Base-by-base conservation (phyloP, 2,797 vertebrate genomes). In the Agapornis canus region DNA sequence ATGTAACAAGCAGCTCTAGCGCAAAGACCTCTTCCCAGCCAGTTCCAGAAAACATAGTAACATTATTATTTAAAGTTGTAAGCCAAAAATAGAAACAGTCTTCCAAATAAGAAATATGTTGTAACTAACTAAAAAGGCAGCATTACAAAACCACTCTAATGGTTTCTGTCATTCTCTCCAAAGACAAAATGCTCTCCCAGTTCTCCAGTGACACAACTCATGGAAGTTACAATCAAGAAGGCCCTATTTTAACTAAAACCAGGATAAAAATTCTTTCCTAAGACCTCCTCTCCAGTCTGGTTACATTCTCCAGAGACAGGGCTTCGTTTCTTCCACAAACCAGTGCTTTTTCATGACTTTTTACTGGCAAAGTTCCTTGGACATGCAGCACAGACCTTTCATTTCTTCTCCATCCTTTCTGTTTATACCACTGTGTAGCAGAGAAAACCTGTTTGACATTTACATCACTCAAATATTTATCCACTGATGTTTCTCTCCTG, bases 161-260 rank as follows among this genome's bases (percentile, higher is more conserved):
- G 2, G n/a, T 32, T 90, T 80, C 40, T 59, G 48, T 32, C n/a
- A 64, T 9, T 31, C 56, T 31, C 26, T 6, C 17, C 48, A 43
- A 78, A 89, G 5, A 35, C 2, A 32, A n/a, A 48, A 43, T 1
- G 2, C 39, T 68, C 60, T 45, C 52, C 1, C 10, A 56, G 15
- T 5, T 76, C 12, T 57, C 40, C 65, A 59, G 2, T 27, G 15
- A 73, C 1, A 2, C 0, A 0, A 65, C 32, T 61, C 11, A 75
- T 10, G 2, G 10, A 69, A 65, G 13, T 54, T 64, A 75, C 2
- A 60, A 77, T 52, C 15, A 10, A 80, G 84, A 63, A 66, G 39
- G 15, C 6, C 4, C 8, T 26, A 54, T 39, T n/a, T 11, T 57
- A 75, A 71, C 1, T 6, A 81, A 83, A 86, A 80, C 16, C 37